These are phyloP conservation scores for Cryptomyrus ogoouensis DNA, from an alignment of 2,113 vertebrate genomes.

Conservation along the genomic window DNA sequence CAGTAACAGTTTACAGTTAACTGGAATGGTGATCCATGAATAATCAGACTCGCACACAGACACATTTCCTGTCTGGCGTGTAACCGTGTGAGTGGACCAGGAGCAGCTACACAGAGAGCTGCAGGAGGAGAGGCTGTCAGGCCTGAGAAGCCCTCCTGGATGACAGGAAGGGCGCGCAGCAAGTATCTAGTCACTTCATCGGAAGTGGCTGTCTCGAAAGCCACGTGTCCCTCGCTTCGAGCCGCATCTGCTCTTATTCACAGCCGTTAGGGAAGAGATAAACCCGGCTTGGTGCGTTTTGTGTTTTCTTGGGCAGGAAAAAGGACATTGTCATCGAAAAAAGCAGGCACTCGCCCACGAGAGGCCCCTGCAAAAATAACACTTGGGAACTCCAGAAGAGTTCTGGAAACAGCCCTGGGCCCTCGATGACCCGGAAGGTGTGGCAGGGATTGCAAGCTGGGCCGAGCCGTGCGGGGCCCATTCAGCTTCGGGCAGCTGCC, in stretches of 20 bases:
- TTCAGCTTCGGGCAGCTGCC: conserved; percentile 8
- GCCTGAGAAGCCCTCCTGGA: not conserved
- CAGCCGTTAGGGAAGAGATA: not conserved
- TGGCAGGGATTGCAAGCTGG: not conserved
- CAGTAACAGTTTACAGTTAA: not conserved
- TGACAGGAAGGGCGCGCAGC: not conserved
- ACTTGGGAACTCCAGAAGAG: not conserved
- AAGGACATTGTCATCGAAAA: conserved; percentile 6
- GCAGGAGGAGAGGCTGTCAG: not conserved
- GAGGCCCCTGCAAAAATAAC: conserved; percentile 1
- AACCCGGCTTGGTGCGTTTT: not conserved
- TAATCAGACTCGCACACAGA: not conserved
- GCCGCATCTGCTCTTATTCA: not conserved
- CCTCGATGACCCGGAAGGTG: not conserved
- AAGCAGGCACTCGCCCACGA: not conserved
- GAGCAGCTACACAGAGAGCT: not conserved
- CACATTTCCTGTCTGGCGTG: not conserved
- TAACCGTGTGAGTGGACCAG: not conserved
- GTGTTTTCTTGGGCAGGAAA: not conserved
- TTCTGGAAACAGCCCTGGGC: not conserved
- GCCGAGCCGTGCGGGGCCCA: not conserved
- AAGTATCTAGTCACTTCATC: conserved; percentile 7
- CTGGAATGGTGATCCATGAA: not conserved
- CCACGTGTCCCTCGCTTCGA: not conserved
- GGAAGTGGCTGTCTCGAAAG: not conserved